Percentiles rank a stretch among this genome's conserved stretches.
Evolutionary conservation across 1,140 invertebrate genomes (phyloP).

Genomic region (Drepana arcuata): DNA sequence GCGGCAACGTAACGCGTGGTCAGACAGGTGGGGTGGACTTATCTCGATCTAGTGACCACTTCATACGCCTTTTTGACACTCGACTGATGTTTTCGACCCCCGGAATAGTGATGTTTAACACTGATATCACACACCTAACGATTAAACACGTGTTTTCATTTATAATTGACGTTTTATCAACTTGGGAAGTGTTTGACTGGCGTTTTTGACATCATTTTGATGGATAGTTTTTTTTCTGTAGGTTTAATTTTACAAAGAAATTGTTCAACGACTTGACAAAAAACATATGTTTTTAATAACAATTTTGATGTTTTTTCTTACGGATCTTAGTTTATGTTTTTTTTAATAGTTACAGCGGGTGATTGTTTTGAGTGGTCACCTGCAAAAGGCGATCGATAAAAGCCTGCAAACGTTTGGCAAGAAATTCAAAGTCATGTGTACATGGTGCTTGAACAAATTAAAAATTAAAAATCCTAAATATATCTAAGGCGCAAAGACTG

Average conservation of each 20-base stretch:
- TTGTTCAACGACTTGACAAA: too few species aligned
- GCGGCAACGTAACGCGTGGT: too few species aligned
- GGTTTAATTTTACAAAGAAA: too few species aligned
- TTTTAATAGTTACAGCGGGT: too few species aligned
- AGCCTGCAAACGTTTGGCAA: too few species aligned
- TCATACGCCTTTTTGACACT: constrained; percentile 43
- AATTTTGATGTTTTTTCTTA: background rate
- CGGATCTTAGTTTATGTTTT: too few species aligned
- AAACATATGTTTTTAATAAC: background rate
- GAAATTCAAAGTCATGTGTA: too few species aligned
- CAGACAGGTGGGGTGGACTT: constrained; percentile 15
- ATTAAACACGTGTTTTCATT: constrained; percentile 40
- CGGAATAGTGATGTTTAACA: constrained; percentile 25
- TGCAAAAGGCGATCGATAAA: too few species aligned
- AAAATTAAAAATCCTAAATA: too few species aligned
- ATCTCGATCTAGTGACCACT: constrained; percentile 19
- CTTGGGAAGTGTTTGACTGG: constrained; percentile 20
- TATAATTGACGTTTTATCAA: constrained; percentile 39
- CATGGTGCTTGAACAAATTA: too few species aligned
- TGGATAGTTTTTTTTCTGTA: background rate
- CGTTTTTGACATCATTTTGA: constrained; percentile 1
- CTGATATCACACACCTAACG: constrained; percentile 23
- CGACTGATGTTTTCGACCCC: constrained; percentile 25
- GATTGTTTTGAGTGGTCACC: too few species aligned
- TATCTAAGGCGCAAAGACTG: too few species aligned